Evolutionary conservation across 2,113 vertebrate species (phyloP).

Genomic region (Vidua chalybeata): DNA sequence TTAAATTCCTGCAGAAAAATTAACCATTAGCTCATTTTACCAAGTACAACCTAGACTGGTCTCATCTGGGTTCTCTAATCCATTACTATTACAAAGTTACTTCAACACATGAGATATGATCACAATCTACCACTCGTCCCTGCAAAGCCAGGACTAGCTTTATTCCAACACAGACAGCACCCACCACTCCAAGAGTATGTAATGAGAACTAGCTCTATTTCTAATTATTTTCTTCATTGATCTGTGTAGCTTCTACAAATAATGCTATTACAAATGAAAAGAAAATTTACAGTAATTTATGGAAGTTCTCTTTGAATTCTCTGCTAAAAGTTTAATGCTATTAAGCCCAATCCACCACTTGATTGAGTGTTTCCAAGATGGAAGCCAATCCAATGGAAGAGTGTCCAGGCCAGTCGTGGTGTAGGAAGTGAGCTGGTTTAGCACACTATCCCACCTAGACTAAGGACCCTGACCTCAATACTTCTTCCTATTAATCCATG

Average conservation of each 20-base stretch:
- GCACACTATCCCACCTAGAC: no score
- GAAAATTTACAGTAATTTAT: not conserved
- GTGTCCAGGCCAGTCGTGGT: not conserved
- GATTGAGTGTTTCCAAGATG: fast-evolving
- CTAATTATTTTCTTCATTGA: not conserved
- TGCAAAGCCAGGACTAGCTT: not conserved
- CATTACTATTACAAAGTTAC: not conserved
- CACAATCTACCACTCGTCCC: not conserved
- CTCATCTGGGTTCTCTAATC: not conserved
- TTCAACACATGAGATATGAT: not conserved
- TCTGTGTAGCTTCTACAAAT: not conserved
- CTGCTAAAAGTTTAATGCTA: not conserved
- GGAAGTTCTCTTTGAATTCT: not conserved
- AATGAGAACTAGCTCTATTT: not conserved
- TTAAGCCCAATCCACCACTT: not conserved
- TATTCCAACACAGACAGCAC: not conserved
- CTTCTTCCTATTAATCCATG: not conserved
- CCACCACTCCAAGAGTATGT: not conserved
- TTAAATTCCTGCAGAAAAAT: not conserved
- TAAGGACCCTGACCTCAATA: not conserved
- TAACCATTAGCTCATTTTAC: not conserved
- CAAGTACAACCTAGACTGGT: not conserved
- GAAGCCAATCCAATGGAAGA: fast-evolving
- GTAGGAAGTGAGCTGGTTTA: not conserved
- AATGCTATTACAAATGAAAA: not conserved